These are phyloP conservation scores for Muntiacus reevesi DNA, from an alignment of 2,113 vertebrate genomes.

Conservation along the genomic window DNA sequence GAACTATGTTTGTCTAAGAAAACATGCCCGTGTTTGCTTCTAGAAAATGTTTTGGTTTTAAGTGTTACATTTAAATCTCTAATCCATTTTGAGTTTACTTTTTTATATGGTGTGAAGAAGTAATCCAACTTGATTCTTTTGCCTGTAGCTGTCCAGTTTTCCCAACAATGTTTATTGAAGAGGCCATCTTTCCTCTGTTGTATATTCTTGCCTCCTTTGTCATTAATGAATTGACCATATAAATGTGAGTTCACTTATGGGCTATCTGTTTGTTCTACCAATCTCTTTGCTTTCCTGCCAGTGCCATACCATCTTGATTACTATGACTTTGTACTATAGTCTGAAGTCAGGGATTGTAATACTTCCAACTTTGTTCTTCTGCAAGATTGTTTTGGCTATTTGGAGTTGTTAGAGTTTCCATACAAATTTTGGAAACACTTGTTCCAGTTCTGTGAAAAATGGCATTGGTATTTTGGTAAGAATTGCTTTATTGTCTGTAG, in stretches of 20 bases:
- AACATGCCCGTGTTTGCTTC: not conserved
- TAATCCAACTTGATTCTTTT: not conserved
- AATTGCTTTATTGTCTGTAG: not conserved
- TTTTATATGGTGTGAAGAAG: not conserved
- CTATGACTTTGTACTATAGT: not conserved
- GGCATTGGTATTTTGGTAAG: not conserved
- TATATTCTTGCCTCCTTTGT: not conserved
- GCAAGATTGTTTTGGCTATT: not conserved
- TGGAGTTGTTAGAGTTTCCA: rapidly evolving
- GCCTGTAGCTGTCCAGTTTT: not conserved
- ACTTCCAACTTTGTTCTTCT: not conserved
- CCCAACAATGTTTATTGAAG: not conserved
- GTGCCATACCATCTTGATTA: not conserved
- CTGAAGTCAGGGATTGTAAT: not conserved
- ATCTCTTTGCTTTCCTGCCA: not conserved
- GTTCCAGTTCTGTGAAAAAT: not conserved
- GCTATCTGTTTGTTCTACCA: not conserved
- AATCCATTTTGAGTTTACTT: not conserved
- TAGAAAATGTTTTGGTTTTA: not conserved
- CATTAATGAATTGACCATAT: not conserved
- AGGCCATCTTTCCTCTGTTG: not conserved
- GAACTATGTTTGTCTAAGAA: not conserved
- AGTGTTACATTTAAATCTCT: not conserved
- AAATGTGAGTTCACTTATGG: not conserved
- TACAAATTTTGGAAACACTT: not conserved